Evolutionary conservation across 1,140 invertebrate genomes (phyloP).

Genomic region (Drosophila tsacasi): DNA sequence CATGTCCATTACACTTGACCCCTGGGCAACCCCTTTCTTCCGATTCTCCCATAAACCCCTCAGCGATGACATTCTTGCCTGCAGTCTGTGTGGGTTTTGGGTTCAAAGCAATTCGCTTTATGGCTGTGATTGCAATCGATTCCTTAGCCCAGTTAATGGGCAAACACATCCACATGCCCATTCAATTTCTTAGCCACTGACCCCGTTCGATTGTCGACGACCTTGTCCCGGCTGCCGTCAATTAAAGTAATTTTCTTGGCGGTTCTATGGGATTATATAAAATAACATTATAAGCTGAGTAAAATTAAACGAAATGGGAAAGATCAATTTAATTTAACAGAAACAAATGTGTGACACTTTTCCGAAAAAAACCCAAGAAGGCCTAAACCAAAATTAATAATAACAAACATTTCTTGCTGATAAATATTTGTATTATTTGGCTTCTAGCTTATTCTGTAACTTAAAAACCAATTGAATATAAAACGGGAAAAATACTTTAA

Average conservation of each 20-base stretch:
- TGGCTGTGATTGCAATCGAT: slow-evolving; percentile 57
- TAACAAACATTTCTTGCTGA: neutral
- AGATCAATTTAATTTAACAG: neutral
- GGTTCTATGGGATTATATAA: slow-evolving; percentile 1
- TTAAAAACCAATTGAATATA: neutral
- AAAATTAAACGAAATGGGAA: neutral
- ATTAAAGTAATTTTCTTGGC: slow-evolving; percentile 48
- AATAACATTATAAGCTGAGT: neutral
- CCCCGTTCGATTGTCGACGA: slow-evolving; percentile 40
- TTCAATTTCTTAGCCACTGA: slow-evolving; percentile 32
- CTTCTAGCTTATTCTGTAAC: neutral
- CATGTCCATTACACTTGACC: slow-evolving; percentile 56
- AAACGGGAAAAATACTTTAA: neutral
- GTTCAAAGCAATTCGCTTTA: slow-evolving; percentile 53
- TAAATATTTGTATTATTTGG: neutral
- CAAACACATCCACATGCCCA: neutral
- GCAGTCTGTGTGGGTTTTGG: slow-evolving; percentile 20
- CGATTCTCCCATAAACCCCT: neutral
- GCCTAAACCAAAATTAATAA: neutral
- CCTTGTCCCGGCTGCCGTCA: slow-evolving; percentile 34
- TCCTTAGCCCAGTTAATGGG: slow-evolving; percentile 38
- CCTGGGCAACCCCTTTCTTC: neutral
- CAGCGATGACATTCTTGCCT: slow-evolving; percentile 21
- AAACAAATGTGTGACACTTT: neutral
- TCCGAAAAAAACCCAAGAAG: neutral